phyloP scores from a whole-genome alignment of 2,797 vertebrate species.

The Pogoniulus pusillus region DNA sequence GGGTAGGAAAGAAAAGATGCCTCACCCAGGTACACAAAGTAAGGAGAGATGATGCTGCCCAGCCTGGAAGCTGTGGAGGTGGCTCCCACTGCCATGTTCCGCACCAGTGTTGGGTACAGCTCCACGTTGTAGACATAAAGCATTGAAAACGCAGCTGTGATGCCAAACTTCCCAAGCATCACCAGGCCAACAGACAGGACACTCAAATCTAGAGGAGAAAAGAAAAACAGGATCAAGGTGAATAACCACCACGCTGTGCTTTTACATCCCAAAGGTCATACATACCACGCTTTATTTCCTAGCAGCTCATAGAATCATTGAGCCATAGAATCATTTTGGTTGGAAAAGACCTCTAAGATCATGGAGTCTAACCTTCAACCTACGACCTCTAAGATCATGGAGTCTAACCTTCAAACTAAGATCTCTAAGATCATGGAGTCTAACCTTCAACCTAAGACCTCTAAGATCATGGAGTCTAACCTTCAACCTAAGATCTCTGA shows the following conservation, averaged over 20 bases:
- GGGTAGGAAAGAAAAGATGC: not conserved
- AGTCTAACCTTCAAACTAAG: too few relatives aligned
- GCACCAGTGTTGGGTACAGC: conserved; percentile 88
- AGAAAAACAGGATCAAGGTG: not conserved
- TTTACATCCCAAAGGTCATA: not conserved
- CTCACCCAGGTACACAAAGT: conserved; percentile 90
- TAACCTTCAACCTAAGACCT: too few relatives aligned
- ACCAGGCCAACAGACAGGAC: conserved; percentile 78
- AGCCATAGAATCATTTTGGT: too few relatives aligned
- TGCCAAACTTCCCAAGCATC: conserved; percentile 91
- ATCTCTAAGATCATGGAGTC: too few relatives aligned
- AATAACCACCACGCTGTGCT: not conserved
- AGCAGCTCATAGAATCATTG: not conserved
- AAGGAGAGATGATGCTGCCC: conserved; percentile 91
- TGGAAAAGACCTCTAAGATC: too few relatives aligned
- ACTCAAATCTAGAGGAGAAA: conserved; percentile 69
- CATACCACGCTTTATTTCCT: not conserved
- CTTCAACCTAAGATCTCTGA: too few relatives aligned
- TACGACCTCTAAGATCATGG: too few relatives aligned
- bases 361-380: too few relatives aligned
- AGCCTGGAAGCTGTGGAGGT: conserved; percentile 89
- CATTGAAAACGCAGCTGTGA: conserved; percentile 89
- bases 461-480: too few relatives aligned
- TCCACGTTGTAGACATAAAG: conserved; percentile 93
- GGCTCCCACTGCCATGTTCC: conserved; percentile 89